Percentiles rank a stretch among this genome's conserved stretches.
These are phyloP conservation scores for Aporophyla lueneburgensis DNA, from an alignment of 2,888 invertebrate species.

Conservation along the genomic window DNA sequence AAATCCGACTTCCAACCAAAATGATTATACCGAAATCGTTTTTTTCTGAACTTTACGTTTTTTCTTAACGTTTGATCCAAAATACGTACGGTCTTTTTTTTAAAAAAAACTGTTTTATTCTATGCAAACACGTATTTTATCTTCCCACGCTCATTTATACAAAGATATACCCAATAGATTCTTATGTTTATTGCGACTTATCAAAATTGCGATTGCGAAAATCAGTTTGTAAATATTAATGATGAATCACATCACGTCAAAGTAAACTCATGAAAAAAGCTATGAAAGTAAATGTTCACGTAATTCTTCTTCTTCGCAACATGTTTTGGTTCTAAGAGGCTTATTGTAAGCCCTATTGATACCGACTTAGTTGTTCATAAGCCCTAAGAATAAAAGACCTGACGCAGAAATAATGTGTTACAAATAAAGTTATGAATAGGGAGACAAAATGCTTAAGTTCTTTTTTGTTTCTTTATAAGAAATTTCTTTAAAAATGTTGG, in stretches of 20 bases:
- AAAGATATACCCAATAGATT: not conserved
- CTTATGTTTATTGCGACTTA: not conserved
- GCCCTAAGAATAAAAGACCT: constrained; percentile 21
- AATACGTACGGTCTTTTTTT: not conserved
- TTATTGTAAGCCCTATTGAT: constrained; percentile 37
- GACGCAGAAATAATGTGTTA: constrained; percentile 12
- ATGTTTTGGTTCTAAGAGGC: constrained; percentile 35
- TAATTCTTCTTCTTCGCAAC: constrained; percentile 24
- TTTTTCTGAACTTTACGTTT: no score
- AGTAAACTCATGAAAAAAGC: constrained; percentile 17
- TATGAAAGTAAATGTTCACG: constrained; percentile 4
- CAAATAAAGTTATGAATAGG: constrained; percentile 18
- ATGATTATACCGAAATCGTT: no score
- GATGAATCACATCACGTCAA: constrained; percentile 20
- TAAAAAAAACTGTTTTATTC: not conserved
- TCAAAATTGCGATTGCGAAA: not conserved
- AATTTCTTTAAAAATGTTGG: not conserved
- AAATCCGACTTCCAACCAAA: no score
- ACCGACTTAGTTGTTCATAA: constrained; percentile 28
- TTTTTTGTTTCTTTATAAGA: constrained; percentile 5
- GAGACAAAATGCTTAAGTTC: not conserved
- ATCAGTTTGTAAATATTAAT: constrained; percentile 2
- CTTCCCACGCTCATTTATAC: not conserved
- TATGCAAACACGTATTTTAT: not conserved
- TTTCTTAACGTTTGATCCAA: no score